A percentile compares a stretch with the other conserved stretches of the same genome.
These are phyloP conservation scores for Laterallus jamaicensis DNA, from an alignment of 2,113 vertebrate species.

Conservation along the genomic window DNA sequence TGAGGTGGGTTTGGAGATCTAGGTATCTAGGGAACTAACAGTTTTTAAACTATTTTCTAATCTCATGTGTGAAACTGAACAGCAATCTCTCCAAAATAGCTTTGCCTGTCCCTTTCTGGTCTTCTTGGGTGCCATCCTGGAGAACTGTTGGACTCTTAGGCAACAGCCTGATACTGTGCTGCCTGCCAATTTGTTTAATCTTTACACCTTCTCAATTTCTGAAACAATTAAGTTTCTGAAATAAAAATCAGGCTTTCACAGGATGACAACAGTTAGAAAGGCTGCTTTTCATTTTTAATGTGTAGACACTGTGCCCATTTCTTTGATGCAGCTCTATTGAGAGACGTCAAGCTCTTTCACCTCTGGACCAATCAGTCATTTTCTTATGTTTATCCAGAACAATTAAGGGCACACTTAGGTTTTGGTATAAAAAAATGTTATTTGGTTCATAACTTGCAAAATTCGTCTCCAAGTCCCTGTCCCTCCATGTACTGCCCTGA, in stretches of 20 bases:
- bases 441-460: neutral
- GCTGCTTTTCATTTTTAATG: neutral
- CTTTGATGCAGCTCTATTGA: neutral
- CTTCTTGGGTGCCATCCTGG: neutral
- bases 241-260: neutral
- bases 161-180: neutral
- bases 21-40: neutral
- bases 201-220: neutral
- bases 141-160: neutral
- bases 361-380: neutral
- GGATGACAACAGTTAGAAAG: neutral
- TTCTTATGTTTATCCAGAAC: neutral
- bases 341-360: neutral
- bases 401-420: neutral
- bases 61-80: neutral
- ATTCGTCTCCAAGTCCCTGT: neutral
- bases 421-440: neutral
- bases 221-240: neutral
- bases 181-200: neutral
- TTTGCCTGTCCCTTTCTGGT: neutral
- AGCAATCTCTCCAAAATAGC: neutral
- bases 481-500: neutral
- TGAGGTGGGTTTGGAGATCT: neutral
- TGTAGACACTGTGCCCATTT: neutral
- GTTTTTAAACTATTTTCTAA: neutral